These are phyloP conservation scores for Rhegmatorhina hoffmannsi DNA, from an alignment of 2,113 vertebrate species.

Conservation along the genomic window DNA sequence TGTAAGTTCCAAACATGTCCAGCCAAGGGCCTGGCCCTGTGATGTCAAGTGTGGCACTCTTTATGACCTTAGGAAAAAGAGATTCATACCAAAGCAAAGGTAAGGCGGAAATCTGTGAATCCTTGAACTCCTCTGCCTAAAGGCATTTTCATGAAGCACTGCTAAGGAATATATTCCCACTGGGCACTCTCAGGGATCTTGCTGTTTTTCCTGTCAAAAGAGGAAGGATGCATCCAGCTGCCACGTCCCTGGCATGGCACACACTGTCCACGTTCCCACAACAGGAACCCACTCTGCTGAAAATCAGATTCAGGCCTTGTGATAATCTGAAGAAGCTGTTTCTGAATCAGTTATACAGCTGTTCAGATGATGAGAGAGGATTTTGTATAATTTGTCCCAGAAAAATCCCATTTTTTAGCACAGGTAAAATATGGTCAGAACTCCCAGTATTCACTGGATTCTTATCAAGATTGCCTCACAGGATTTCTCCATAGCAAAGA, in stretches of 20 bases:
- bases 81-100: background rate
- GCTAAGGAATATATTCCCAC: background rate
- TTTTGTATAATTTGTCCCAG: background rate
- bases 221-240: background rate
- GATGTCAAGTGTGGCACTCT: background rate
- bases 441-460: background rate
- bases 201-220: background rate
- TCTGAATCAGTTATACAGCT: background rate
- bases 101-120: background rate
- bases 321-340: background rate
- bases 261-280: rapidly evolving
- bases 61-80: rapidly evolving
- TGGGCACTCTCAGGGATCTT: background rate
- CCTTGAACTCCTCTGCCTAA: background rate
- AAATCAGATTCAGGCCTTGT: background rate
- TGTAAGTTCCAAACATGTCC: background rate
- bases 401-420: background rate
- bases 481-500: background rate
- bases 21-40: background rate
- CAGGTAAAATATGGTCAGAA: background rate
- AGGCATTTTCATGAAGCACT: background rate
- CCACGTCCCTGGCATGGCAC: background rate
- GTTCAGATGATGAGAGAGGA: background rate
- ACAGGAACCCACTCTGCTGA: background rate
- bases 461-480: background rate